Base-by-base conservation (phyloP, 2,113 vertebrate species). In the Ictidomys tridecemlineatus region DNA sequence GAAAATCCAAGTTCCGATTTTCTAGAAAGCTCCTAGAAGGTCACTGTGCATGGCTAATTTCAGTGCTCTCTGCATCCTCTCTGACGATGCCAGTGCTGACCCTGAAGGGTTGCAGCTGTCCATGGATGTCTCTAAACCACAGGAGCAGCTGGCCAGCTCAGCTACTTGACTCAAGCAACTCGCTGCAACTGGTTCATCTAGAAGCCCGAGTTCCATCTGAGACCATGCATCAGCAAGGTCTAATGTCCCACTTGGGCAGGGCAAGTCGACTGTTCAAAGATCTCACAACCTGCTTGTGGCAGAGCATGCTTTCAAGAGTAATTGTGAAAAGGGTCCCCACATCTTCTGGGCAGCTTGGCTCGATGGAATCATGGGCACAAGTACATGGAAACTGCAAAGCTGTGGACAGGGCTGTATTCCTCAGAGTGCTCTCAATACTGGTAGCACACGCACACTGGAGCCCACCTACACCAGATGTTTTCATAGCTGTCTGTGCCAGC, bases 361-460 rank as follows among this genome's bases (percentile, higher is more conserved):
- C 1, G 0, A 2, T 0, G 5, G 42, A 5, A 0, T n/a, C 0
- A 0, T 10, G 34, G 82, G 39, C 9, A 26, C 20, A 0, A 0
- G 4, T 32, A 12, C 61, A 0, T 0, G 6, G 70, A 69, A 51
- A 20, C 18, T 0, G 2, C 42, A 51, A 10, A 51, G 51, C 32
- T 9, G 1, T 0, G 76, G 34, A 74, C 24, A 37, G 51, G 63
- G 30, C 70, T 69, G n/a, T 42, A 7, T 14, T 48, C 28, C 0
- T 16, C 0, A 2, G 34, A 17, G 32, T 24, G 42, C n/a, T 0
- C 10, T 0, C 24, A 2, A 4, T 2, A 2, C 45, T 0, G 3
- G 13, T 6, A 11, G 42, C 37, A 48, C 26, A 0, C 0, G 16
- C 5, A 6, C 0, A 0, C 37, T 3, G 0, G 70, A 22, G 56